phyloP scores from a whole-genome alignment of 2,797 vertebrate genomes.

The Rachycentron canadum region DNA sequence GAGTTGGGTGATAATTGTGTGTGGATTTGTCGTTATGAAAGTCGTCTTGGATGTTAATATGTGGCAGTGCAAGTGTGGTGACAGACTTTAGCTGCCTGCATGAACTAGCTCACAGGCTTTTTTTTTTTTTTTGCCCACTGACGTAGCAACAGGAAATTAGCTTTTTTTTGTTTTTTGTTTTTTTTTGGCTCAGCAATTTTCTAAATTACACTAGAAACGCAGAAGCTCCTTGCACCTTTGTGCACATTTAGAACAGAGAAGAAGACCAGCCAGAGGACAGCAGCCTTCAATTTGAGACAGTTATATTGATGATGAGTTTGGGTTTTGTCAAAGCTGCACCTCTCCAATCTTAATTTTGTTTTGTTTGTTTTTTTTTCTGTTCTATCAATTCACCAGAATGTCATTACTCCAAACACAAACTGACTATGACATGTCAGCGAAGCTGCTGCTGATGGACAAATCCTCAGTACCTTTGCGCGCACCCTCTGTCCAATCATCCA shows the following conservation, averaged over 20 bases:
- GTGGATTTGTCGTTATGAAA: neutral
- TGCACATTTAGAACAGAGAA: neutral
- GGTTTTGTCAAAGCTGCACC: neutral
- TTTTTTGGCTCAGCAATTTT: neutral
- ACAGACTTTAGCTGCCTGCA: neutral
- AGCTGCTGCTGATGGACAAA: conserved; percentile 1
- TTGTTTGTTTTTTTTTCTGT: neutral
- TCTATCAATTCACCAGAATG: neutral
- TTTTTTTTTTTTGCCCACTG: neutral
- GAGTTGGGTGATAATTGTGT: neutral
- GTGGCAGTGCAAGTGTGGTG: neutral
- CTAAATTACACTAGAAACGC: neutral
- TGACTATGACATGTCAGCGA: neutral
- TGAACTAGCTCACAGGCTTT: neutral
- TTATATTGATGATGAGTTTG: neutral
- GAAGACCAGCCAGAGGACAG: neutral
- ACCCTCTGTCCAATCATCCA: neutral
- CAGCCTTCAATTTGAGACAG: neutral
- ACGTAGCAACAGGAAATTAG: neutral
- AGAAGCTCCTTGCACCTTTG: neutral
- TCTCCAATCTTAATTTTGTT: neutral
- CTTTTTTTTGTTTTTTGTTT: neutral
- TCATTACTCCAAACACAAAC: conserved; percentile 5
- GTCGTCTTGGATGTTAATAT: neutral
- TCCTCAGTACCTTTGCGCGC: neutral